These are phyloP conservation scores for Falco concolor DNA, from an alignment of 2,797 vertebrate species.

Conservation along the genomic window DNA sequence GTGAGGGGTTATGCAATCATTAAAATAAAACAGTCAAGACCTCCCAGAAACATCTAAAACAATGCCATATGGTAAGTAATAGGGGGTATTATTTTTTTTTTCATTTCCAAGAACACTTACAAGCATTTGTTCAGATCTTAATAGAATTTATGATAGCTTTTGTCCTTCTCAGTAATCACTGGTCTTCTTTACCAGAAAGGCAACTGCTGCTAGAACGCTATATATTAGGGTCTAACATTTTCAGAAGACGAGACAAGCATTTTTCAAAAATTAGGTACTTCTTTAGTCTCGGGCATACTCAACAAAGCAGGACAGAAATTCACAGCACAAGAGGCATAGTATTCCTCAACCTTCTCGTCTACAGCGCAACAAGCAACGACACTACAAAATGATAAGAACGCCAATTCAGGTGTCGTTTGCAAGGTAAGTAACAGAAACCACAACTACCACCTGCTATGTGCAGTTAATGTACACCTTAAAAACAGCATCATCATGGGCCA, in stretches of 20 bases:
- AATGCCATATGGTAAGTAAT: neutral
- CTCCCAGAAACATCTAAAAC: conserved; percentile 15
- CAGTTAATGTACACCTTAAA: neutral
- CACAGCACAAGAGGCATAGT: fast-evolving
- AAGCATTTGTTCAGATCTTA: neutral
- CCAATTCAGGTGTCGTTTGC: neutral
- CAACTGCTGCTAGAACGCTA: neutral
- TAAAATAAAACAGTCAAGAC: neutral
- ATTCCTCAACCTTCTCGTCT: neutral
- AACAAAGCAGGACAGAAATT: neutral
- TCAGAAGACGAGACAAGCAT: neutral
- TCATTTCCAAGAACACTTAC: neutral
- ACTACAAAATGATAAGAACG: neutral
- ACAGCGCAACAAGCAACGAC: neutral
- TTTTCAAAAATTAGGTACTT: neutral
- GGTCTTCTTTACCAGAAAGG: neutral
- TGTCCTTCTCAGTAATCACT: neutral
- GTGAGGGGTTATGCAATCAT: neutral
- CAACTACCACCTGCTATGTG: neutral
- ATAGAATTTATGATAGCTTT: neutral
- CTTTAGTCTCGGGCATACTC: neutral
- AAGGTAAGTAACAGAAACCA: neutral
- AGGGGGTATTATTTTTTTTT: neutral
- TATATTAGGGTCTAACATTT: neutral
- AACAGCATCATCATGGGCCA: neutral